These are phyloP conservation scores for Geococcyx californianus DNA, from an alignment of 2,113 vertebrate genomes.

Conservation along the genomic window DNA sequence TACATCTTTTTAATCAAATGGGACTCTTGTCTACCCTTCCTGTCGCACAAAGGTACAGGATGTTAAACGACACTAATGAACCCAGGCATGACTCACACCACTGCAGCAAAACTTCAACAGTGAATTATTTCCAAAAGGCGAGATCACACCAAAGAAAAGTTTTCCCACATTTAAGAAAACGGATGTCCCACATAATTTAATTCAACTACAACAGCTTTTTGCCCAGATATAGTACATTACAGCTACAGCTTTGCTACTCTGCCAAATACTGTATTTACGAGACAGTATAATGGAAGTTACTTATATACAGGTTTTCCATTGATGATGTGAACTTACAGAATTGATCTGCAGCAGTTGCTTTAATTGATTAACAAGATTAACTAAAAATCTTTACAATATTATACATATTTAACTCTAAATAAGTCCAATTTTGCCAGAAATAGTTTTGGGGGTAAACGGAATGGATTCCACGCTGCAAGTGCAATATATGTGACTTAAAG, in stretches of 20 bases:
- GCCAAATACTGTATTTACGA: not conserved
- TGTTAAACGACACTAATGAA: not conserved
- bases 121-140: not conserved
- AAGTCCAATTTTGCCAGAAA: not conserved
- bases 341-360: not conserved
- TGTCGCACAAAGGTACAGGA: not conserved
- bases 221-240: not conserved
- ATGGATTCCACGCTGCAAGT: not conserved
- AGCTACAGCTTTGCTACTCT: not conserved
- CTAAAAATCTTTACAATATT: not conserved
- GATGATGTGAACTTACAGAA: not conserved
- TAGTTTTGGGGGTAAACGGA: too few relatives aligned
- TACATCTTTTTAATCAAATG: not conserved
- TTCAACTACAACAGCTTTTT: not conserved
- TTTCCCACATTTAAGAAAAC: not conserved
- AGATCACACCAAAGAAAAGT: not conserved
- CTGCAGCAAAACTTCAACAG: not conserved
- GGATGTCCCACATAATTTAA: not conserved
- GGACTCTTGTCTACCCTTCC: not conserved
- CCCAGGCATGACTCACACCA: not conserved
- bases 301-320: not conserved
- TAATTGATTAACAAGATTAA: not conserved
- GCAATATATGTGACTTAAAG: not conserved
- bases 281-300: not conserved
- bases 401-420: not conserved